Conservation (phyloP, 2,113 vertebrate species). For the Myotis yumanensis region DNA sequence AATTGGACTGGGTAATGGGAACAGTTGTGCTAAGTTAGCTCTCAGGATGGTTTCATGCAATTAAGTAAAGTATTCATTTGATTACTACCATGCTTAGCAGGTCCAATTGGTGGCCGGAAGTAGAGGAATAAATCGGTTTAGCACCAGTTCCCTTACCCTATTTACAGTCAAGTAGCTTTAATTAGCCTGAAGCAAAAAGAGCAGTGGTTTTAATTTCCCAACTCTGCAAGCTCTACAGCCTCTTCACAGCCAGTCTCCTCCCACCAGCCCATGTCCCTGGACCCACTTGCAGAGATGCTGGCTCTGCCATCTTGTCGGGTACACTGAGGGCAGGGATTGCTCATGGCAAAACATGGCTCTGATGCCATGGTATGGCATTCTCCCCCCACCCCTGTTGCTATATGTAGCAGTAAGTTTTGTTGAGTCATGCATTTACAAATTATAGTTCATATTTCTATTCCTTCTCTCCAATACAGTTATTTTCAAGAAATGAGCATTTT, state of each 20-base stretch:
- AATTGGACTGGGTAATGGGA: conserved; percentile 56
- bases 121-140: conserved; percentile 63
- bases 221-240: neutral
- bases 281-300: neutral
- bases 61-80: conserved; percentile 78
- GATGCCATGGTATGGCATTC: too few relatives aligned
- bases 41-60: conserved; percentile 54
- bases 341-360: fast-evolving
- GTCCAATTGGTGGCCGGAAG: conserved; percentile 68
- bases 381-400: neutral
- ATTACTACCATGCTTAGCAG: conserved; percentile 73
- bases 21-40: conserved; percentile 68
- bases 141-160: neutral
- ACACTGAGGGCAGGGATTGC: too few relatives aligned
- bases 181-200: neutral
- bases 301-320: neutral
- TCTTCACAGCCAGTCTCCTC: neutral
- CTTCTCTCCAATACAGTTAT: neutral
- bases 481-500: neutral
- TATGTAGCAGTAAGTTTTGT: neutral
- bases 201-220: neutral
- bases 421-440: neutral
- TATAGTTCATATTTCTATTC: neutral
- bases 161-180: neutral
- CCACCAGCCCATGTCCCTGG: neutral